These are phyloP conservation scores for Dicyrtomina minuta DNA, from an alignment of 2,888 invertebrate genomes.

Conservation along the genomic window DNA sequence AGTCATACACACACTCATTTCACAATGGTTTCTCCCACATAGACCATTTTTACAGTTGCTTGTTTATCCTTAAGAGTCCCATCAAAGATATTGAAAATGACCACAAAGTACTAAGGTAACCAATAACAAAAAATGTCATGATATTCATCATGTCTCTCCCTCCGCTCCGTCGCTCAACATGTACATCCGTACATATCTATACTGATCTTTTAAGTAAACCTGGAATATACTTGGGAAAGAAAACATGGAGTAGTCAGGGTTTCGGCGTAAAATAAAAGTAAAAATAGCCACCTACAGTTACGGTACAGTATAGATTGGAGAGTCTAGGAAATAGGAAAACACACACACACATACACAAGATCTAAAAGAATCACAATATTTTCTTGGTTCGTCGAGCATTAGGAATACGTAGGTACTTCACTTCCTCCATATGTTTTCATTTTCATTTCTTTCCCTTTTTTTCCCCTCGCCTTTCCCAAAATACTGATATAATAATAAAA, in stretches of 20 bases:
- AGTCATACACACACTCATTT: no score
- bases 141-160: constrained; percentile 2
- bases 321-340: no score
- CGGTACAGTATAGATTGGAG: no score
- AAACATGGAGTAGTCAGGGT: no score
- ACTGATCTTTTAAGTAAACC: background rate
- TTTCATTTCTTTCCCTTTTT: constrained; percentile 13
- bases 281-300: no score
- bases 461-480: background rate
- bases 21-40: no score
- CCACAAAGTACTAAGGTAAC: constrained; percentile 11
- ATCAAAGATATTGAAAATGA: background rate
- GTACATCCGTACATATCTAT: background rate
- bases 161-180: background rate
- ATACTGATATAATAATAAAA: background rate
- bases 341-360: no score
- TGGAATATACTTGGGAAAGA: background rate
- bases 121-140: background rate
- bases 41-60: no score
- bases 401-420: background rate
- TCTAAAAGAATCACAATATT: no score
- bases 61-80: no score
- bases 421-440: constrained; percentile 3
- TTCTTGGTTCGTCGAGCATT: no score
- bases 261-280: no score